Base-by-base conservation (phyloP, 2,888 invertebrate species). In the Zygothrica quintamaculata region DNA sequence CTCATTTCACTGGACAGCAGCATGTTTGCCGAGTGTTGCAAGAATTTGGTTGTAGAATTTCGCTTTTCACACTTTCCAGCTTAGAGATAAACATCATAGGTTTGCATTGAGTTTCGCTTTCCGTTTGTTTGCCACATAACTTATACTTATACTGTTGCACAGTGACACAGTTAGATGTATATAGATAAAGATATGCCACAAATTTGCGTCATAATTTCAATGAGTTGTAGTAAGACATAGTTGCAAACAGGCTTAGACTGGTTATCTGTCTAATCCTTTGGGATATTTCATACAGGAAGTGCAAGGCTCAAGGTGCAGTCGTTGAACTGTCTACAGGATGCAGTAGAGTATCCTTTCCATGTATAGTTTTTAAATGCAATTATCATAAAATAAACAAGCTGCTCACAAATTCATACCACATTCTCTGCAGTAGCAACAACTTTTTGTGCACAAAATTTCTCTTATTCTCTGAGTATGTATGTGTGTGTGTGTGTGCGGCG, bases 271-370 rank as follows among this genome's bases (percentile, higher is more conserved):
- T 26, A 6, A 29, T 29, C 29, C 29, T 9, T 9, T n/a, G 13
- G 7, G 39, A 36, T n/a, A n/a, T n/a, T n/a, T 12, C 25, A 29
- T 70, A 47, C 78, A 74, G 87, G 81, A 81, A 87, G 78, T 84
- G 74, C 82, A 78, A 76, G 84, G 77, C 84, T 71, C 86, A 84
- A 80, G 82, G 85, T 87, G 85, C 72, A 60, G 66, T 65, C 65
- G 51, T 43, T 82, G 79, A 80, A 6, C 16, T 25, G 36, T 39
- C 11, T 29, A 4, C 15, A 36, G 36, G 36, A 5, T 36, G n/a
- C n/a, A 36, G 15, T 12, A 29, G 29, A 29, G n/a, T n/a, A 29
- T 29, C 29, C 18, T 22, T 2, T 2, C 18, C 13, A 18, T 60
- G 33, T 47, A 43, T 47, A 44, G 58, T 55, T 65, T 52, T 67